Conservation (phyloP, 1,140 invertebrate genomes). For the Magallana gigas region DNA sequence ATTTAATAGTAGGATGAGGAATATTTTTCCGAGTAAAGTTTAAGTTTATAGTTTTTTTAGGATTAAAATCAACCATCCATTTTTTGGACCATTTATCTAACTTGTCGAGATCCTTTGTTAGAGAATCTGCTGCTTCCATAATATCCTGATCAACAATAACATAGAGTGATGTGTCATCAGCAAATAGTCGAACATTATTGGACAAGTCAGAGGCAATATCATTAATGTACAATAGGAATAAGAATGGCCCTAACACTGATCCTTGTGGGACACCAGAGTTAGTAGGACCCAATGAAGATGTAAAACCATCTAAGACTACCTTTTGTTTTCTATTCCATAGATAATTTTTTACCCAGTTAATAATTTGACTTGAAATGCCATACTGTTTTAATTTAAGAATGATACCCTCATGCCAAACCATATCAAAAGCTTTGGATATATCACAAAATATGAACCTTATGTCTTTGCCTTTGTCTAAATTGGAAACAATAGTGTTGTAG, state of each 20-base stretch:
- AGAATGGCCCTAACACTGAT: slow-evolving; percentile 59
- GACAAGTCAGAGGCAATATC: slow-evolving; percentile 48
- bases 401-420: slow-evolving; percentile 48
- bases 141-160: too few species aligned
- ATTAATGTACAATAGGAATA: slow-evolving; percentile 65
- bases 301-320: slow-evolving; percentile 48
- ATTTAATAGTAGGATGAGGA: too few species aligned
- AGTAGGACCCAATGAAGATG: slow-evolving; percentile 40
- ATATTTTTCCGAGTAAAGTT: too few species aligned
- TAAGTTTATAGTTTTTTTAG: too few species aligned
- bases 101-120: too few species aligned
- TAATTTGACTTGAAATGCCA: slow-evolving; percentile 25
- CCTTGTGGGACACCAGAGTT: slow-evolving; percentile 62
- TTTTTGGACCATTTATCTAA: too few species aligned
- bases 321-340: slow-evolving; percentile 52
- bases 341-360: slow-evolving; percentile 54
- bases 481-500: slow-evolving; percentile 24
- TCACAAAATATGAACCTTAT: slow-evolving; percentile 45
- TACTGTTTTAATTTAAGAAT: slow-evolving; percentile 43
- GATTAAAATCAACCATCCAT: too few species aligned
- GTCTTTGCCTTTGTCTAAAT: slow-evolving; percentile 20
- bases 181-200: slow-evolving; percentile 37
- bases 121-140: too few species aligned
- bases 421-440: slow-evolving; percentile 56
- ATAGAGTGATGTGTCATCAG: slow-evolving; percentile 38